These are phyloP conservation scores for Erebia epiphron DNA, from an alignment of 2,888 invertebrate genomes.

Conservation along the genomic window DNA sequence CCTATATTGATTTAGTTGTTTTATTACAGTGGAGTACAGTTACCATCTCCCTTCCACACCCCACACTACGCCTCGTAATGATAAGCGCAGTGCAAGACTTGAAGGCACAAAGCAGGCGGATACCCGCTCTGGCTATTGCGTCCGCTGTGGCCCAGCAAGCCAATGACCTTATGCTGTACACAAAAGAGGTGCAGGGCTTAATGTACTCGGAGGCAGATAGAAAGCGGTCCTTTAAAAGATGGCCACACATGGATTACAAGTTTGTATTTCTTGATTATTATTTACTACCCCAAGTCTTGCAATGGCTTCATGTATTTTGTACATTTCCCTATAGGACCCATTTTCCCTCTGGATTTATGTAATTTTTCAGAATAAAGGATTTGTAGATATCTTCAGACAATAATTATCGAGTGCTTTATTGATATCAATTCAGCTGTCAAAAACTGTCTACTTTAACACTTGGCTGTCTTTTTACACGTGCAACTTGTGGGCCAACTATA, in stretches of 20 bases:
- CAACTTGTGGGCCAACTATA: no score
- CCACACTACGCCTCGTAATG: slow-evolving; percentile 90
- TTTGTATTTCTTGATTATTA: slow-evolving; percentile 61
- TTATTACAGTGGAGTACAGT: slow-evolving; percentile 94
- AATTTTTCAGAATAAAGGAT: no score
- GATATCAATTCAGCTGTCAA: no score
- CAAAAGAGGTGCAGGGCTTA: slow-evolving; percentile 74
- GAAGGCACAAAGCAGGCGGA: slow-evolving; percentile 90
- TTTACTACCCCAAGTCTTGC: not conserved
- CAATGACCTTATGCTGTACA: slow-evolving; percentile 87
- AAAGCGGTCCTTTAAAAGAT: slow-evolving; percentile 94
- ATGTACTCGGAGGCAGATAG: slow-evolving; percentile 97
- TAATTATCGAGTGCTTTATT: no score
- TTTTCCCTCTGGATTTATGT: no score
- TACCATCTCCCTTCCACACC: slow-evolving; percentile 90
- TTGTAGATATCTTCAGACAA: no score
- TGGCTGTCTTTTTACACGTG: no score
- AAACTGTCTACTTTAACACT: no score
- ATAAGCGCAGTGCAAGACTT: slow-evolving; percentile 91
- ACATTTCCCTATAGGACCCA: no score
- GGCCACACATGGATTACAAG: slow-evolving; percentile 99
- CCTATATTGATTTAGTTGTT: slow-evolving; percentile 3
- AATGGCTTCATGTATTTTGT: no score
- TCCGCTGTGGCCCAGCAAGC: slow-evolving; percentile 94
- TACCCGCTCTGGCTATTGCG: slow-evolving; percentile 93